Conservation (phyloP, 2,797 vertebrate genomes). For the Siniperca scherzeri region DNA sequence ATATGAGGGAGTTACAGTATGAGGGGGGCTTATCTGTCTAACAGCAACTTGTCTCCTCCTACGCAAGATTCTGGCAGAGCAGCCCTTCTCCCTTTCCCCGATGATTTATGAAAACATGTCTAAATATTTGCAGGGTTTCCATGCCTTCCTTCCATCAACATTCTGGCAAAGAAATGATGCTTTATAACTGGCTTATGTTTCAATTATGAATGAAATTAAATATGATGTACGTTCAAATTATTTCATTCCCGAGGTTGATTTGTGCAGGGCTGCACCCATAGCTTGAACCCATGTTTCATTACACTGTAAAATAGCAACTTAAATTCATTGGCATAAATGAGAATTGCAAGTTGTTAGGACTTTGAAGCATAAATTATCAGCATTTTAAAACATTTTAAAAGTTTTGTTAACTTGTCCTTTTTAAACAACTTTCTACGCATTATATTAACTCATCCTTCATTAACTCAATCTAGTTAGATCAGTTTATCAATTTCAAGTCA, state of each 20-base stretch:
- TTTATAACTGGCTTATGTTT: neutral
- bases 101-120: slow-evolving; percentile 13
- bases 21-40: neutral
- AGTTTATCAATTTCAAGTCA: no score
- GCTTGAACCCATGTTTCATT: neutral
- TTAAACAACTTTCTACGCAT: neutral
- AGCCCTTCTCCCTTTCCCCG: neutral
- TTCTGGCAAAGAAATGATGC: neutral
- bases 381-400: neutral
- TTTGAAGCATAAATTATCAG: neutral
- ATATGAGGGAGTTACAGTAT: neutral
- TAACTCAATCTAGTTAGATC: no score
- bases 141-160: neutral
- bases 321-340: neutral
- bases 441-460: no score
- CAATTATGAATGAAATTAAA: neutral
- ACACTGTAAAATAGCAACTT: neutral
- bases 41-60: neutral
- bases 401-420: neutral
- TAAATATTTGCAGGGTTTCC: slow-evolving; percentile 15
- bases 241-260: neutral
- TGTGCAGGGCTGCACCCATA: neutral
- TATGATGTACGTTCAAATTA: neutral
- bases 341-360: neutral
- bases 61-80: slow-evolving; percentile 18